Conservation (phyloP, 2,888 invertebrate genomes). For the Apomyelois bistriatella region DNA sequence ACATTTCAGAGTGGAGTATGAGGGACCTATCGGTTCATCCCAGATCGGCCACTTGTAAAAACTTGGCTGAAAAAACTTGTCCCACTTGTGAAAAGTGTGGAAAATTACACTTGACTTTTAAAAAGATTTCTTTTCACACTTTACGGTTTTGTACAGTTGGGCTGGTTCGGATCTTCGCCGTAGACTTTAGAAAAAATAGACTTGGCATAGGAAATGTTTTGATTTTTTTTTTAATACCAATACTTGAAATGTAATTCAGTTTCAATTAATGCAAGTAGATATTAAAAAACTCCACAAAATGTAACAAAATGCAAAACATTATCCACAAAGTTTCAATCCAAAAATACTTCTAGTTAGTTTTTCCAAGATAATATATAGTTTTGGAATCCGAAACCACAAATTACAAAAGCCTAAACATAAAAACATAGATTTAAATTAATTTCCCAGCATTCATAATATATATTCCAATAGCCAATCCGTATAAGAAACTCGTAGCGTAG, state of each 20-base stretch:
- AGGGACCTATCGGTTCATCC: background rate
- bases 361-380: no score
- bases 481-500: conserved; percentile 2
- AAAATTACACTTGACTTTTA: conserved; percentile 26
- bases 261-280: no score
- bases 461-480: background rate
- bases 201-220: background rate
- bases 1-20: background rate
- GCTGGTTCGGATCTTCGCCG: background rate
- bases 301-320: no score
- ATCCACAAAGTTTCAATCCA: no score
- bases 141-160: background rate
- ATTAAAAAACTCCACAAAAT: no score
- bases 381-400: no score
- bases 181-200: background rate
- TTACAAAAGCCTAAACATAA: no score
- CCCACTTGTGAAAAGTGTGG: conserved; percentile 48
- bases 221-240: background rate
- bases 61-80: conserved; percentile 26
- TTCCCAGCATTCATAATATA: no score
- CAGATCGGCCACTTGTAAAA: conserved; percentile 17
- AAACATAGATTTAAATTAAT: no score
- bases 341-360: no score
- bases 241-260: no score
- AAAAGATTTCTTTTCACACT: conserved; percentile 15